Conservation (phyloP, 2,113 vertebrate genomes). For the Illadopsis cleaveri region DNA sequence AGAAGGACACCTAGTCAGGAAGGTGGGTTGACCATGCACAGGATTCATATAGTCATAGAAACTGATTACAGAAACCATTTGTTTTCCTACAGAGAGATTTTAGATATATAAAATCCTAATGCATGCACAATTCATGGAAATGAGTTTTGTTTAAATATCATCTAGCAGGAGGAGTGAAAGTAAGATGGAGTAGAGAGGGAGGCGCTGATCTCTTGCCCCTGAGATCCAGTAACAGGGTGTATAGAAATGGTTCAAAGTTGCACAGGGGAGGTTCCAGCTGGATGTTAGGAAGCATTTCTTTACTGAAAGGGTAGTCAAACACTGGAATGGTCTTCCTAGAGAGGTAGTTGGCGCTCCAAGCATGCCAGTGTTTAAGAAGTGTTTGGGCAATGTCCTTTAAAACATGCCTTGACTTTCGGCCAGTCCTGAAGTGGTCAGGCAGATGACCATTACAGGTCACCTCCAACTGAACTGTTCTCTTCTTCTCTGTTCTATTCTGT, state of each 20-base stretch:
- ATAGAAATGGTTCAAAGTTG: not conserved
- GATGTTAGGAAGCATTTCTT: not conserved
- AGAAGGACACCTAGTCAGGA: not conserved
- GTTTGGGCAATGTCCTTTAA: not conserved
- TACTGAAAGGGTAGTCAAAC: not conserved
- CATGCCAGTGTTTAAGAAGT: not conserved
- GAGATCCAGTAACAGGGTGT: not conserved
- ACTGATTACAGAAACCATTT: not conserved
- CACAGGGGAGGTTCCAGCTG: not conserved
- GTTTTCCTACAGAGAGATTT: not conserved
- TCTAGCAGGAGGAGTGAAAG: not conserved
- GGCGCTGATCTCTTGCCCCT: not conserved
- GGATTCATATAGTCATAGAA: not conserved
- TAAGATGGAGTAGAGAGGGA: not conserved
- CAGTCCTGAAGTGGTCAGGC: not conserved
- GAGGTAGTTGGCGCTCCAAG: not conserved
- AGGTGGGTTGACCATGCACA: not conserved
- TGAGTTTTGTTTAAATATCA: not conserved
- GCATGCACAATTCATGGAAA: not conserved
- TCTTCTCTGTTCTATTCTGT: not conserved
- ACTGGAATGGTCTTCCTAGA: not conserved
- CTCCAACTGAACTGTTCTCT: not conserved
- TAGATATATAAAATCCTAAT: not conserved
- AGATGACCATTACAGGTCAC: not conserved
- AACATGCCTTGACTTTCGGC: not conserved